Base-by-base conservation (phyloP, 2,797 vertebrate species). In the Diplodus puntazzo region DNA sequence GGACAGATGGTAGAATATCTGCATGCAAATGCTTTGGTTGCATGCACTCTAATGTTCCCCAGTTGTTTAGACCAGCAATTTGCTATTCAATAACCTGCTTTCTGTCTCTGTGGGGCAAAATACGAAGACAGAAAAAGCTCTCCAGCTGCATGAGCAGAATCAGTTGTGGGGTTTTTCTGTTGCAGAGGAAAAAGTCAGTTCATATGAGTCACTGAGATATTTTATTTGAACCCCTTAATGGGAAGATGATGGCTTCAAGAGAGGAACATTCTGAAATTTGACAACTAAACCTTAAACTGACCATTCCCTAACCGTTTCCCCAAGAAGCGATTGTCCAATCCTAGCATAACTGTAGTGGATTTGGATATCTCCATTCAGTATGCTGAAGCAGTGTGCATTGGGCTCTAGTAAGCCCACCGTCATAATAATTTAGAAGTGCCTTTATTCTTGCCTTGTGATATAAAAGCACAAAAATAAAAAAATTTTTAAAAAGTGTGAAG, bases 51-150 rank as follows among this genome's bases (percentile, higher is more conserved):
- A 54, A 43, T 46, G 58, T 52, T 53, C 21, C 71, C 43, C 13
- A 45, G 48, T 63, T 68, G 66, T 77, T 53, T 52, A 68, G 60
- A 72, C 49, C 39, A 25, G 39, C 23, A 21, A 71, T 79, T 81
- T 73, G 42, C 60, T 65, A 68, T 81, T 77, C 72, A 69, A n/a
- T 59, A 43, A 43, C 52, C 59, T 48, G 46, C 52, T 74, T 52
- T 27, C 18, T 50, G 60, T 81, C 76, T 80, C 69, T 60, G 39
- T 53, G 45, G 70, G 61, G 58, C 12, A 3, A 46, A 54, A 65
- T 53, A 72, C 25, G 20, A 75, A 42, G 43, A 70, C 67, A 58
- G 3, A 0, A 54, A 53, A 73, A 75, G 45, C 34, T 69, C 46
- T 39, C 2, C 14, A 11, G 16, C 48, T 67, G 61, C 45, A 49